Conservation (phyloP, 2,888 invertebrate species). For the Stegana nigrithorax region DNA sequence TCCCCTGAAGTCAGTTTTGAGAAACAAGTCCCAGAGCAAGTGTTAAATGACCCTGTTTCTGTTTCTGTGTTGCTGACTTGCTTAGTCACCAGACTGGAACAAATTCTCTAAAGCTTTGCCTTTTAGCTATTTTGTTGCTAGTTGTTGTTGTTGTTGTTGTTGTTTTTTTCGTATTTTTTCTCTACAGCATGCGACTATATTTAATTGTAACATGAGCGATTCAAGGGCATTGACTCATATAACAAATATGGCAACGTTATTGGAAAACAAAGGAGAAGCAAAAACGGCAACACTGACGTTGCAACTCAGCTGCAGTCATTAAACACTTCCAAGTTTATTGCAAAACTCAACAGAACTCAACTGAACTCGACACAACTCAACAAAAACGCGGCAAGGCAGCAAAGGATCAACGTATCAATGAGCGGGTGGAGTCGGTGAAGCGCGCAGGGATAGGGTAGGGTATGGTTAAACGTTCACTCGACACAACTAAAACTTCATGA, state of each 20-base stretch:
- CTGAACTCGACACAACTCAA: background rate
- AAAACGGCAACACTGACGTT: background rate
- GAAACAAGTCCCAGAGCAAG: too few species aligned
- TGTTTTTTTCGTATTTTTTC: background rate
- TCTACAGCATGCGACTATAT: background rate
- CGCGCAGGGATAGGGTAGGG: too few species aligned
- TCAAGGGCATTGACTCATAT: constrained; percentile 15
- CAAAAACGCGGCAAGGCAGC: too few species aligned
- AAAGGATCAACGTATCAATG: too few species aligned
- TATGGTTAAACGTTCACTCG: background rate
- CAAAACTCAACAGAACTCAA: background rate
- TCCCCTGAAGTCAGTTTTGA: too few species aligned
- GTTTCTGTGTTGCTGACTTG: background rate
- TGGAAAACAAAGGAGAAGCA: background rate
- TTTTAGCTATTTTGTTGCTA: background rate
- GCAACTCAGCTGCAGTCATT: too few species aligned
- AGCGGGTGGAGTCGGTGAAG: too few species aligned
- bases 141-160: background rate
- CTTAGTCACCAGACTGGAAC: constrained; percentile 9
- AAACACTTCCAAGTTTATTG: background rate
- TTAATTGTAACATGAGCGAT: constrained; percentile 13
- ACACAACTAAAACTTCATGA: constrained; percentile 14
- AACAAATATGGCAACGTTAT: background rate
- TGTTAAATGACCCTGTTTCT: too few species aligned
- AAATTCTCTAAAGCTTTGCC: background rate